Evolutionary conservation across 2,113 vertebrate species (phyloP), one percentile per base, ranked within the genome.

Genomic region (Prochilodus magdalenae): DNA sequence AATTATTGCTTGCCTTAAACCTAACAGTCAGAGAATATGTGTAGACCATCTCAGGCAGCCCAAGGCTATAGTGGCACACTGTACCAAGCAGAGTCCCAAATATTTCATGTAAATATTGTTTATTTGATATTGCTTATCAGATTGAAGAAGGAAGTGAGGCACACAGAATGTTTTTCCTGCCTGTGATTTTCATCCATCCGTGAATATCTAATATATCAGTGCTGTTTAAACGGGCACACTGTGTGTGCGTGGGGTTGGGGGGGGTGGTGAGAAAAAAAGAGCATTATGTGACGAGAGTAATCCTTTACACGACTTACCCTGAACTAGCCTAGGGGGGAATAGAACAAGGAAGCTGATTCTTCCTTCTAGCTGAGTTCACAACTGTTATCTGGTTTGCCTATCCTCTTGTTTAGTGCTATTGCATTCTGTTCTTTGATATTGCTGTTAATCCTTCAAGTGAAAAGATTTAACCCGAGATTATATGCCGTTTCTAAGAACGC

Each of bases 141-240:
- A 90, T 74, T 87, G 81, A 62, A 89, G 85, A 60, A 89, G 36
- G 89, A 77, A 86, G 87, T 75, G 81, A 87, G 86, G 86, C 84
- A 89, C 91, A 89, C 92, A 84, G 83, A 86, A 89, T 92, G 87
- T 86, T 86, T 83, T 89, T 60, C 88, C 87, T 89, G 87, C 87
- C 88, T 85, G 81, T 81, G 76, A 86, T 90, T 90, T 91, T 91
- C 89, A 90, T 92, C 87, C 85, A 89, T 88, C 77, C 90, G 86
- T 90, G 91, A 95, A 94, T 93, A 95, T 93, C 92, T 91, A 86
- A 94, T 94, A 92, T 91, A 94, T 95, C 91, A 94, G 88, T 94
- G 93, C 91, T 93, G 87, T 88, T 92, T 93, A 93, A 90, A 92
- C 83, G 91, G 83, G 88, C 90, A 90, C 86, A 90, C 88, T 91